phyloP scores from a whole-genome alignment of 2,888 invertebrate genomes.

The Hyalella azteca region DNA sequence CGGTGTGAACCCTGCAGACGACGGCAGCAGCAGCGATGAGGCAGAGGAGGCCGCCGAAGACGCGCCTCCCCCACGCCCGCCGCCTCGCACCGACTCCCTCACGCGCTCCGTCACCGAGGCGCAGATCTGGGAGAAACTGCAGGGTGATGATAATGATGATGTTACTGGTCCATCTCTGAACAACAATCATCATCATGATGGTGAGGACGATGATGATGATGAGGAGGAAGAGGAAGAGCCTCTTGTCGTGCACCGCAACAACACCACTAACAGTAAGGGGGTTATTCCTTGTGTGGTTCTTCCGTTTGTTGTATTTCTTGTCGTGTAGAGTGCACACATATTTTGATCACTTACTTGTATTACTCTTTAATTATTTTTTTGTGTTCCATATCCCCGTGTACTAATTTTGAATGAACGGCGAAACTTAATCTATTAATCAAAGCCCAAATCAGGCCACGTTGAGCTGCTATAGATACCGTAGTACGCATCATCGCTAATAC shows the following conservation, averaged over 20 bases:
- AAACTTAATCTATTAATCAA: no score
- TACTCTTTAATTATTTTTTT: no score
- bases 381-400: no score
- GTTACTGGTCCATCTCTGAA: no score
- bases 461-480: no score
- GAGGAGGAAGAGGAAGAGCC: background rate
- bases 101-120: constrained; percentile 54
- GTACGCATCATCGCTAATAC: no score
- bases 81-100: constrained; percentile 57
- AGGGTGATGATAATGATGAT: constrained; percentile 20
- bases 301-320: no score
- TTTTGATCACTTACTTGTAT: no score
- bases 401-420: no score
- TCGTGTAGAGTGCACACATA: no score
- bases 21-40: background rate
- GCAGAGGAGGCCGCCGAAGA: constrained; percentile 48
- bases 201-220: background rate
- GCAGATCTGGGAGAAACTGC: constrained; percentile 36
- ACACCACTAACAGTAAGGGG: constrained; percentile 13
- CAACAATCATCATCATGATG: no score
- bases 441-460: no score
- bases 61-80: constrained; percentile 53
- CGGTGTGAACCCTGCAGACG: background rate
- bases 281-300: background rate
- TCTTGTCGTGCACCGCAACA: background rate